Conservation (phyloP, 2,797 vertebrate genomes). For the Pseudochaenichthys georgianus region DNA sequence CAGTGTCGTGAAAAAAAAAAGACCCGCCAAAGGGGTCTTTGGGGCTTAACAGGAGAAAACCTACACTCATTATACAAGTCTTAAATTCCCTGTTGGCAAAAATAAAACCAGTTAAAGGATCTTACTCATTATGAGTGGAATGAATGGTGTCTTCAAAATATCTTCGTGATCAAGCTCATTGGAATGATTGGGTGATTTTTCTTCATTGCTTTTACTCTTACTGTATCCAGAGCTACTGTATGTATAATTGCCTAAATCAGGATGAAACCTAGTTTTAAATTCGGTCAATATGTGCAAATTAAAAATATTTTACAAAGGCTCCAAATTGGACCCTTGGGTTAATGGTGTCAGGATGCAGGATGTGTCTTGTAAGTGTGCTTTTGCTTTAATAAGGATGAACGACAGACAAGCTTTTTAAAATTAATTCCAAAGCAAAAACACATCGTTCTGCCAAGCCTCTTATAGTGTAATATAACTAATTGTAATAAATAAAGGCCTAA, state of each 20-base stretch:
- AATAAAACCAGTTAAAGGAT: not conserved
- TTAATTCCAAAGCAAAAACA: slow-evolving; percentile 16
- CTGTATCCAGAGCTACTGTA: not conserved
- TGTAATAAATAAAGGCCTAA: slow-evolving; percentile 59
- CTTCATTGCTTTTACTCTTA: not conserved
- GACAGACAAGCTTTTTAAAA: slow-evolving; percentile 42
- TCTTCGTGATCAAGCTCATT: not conserved
- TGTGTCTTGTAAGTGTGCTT: slow-evolving; percentile 14
- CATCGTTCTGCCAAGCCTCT: slow-evolving; percentile 1
- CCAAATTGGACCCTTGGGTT: slow-evolving; percentile 26
- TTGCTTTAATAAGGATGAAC: slow-evolving; percentile 30
- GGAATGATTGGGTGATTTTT: not conserved
- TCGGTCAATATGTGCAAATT: slow-evolving; percentile 16
- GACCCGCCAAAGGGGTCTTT: no score
- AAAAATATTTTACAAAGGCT: slow-evolving; percentile 18
- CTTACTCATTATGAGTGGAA: not conserved
- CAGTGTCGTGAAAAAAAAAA: no score
- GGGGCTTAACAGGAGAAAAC: not conserved
- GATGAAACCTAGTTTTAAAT: slow-evolving; percentile 21
- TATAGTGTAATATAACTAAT: slow-evolving; percentile 27
- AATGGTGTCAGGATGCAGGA: slow-evolving; percentile 13
- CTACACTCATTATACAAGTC: not conserved
- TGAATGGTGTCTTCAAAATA: not conserved
- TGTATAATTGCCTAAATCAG: not conserved
- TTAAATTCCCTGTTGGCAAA: slow-evolving; percentile 1